Percentiles rank a stretch among this genome's conserved stretches.
Evolutionary conservation across 1,140 invertebrate species (phyloP).

Genomic region (Scaptomyza hsui): DNA sequence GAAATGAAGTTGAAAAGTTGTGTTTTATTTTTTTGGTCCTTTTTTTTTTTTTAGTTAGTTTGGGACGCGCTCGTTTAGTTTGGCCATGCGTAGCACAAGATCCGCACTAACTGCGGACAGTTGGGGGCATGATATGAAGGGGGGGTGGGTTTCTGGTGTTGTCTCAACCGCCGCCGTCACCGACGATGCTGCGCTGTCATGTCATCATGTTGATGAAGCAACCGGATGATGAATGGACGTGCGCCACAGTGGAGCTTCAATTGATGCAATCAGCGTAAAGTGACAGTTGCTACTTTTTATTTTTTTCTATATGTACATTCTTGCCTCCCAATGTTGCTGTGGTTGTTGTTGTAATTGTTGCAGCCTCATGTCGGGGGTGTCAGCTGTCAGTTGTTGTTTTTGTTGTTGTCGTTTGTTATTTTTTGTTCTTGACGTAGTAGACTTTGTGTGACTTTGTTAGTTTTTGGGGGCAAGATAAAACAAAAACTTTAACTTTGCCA

Average conservation of each 20-base stretch:
- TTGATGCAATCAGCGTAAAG: constrained; percentile 83
- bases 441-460: constrained; percentile 36
- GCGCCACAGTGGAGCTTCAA: constrained; percentile 81
- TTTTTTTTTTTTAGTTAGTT: constrained; percentile 43
- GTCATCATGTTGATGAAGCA: constrained; percentile 83
- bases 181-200: constrained; percentile 57
- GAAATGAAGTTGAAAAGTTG: constrained; percentile 79
- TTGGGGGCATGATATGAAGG: background rate
- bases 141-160: constrained; percentile 25
- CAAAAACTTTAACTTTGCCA: constrained; percentile 5
- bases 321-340: background rate
- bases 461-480: constrained; percentile 11
- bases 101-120: constrained; percentile 27
- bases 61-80: constrained; percentile 66
- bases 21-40: constrained; percentile 34
- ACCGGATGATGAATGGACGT: constrained; percentile 82
- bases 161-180: constrained; percentile 57
- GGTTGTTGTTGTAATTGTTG: constrained; percentile 36
- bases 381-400: constrained; percentile 46
- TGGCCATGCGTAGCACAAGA: constrained; percentile 60
- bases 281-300: constrained; percentile 62
- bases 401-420: constrained; percentile 34
- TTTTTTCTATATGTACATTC: constrained; percentile 11
- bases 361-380: constrained; percentile 48
- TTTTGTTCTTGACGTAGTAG: constrained; percentile 47